These are phyloP conservation scores for Pherbina coryleti DNA, from an alignment of 2,888 invertebrate genomes.

Conservation along the genomic window DNA sequence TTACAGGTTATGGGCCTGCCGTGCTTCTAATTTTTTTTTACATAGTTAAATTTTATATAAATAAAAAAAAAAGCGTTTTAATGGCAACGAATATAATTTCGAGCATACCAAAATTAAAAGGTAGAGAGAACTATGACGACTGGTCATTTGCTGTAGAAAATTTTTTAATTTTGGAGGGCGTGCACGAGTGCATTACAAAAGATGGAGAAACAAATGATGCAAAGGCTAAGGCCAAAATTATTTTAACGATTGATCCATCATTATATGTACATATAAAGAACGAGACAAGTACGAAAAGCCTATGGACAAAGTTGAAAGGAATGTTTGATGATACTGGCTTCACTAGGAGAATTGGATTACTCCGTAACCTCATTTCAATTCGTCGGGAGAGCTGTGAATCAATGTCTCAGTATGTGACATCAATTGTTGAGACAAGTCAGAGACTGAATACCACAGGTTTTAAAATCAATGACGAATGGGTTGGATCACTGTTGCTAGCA, in stretches of 20 bases:
- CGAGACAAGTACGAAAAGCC: neutral
- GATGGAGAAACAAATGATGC: neutral
- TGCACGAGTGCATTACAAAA: neutral
- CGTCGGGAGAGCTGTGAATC: neutral
- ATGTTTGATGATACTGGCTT: slow-evolving; percentile 13
- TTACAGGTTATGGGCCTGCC: too few relatives aligned
- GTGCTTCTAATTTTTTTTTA: too few relatives aligned
- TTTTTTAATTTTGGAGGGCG: neutral
- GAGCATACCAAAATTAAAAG: neutral
- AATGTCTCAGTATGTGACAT: slow-evolving; percentile 19
- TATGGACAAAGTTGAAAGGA: slow-evolving; percentile 27
- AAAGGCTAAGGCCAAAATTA: slow-evolving; percentile 48
- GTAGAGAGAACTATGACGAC: neutral
- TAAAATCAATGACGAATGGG: too few relatives aligned
- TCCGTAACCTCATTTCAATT: slow-evolving; percentile 21
- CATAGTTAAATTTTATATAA: slow-evolving; percentile 3
- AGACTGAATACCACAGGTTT: too few relatives aligned
- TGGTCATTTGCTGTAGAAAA: slow-evolving; percentile 2
- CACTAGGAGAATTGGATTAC: slow-evolving; percentile 18
- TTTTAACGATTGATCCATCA: neutral
- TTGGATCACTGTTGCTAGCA: slow-evolving; percentile 29
- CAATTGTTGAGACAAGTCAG: too few relatives aligned
- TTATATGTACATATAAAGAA: slow-evolving; percentile 36
- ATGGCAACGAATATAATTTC: neutral
- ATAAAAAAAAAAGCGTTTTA: neutral